Evolutionary conservation across 2,888 invertebrate species (phyloP), one percentile per base, ranked within the genome.

Genomic region (Esperia sulphurella): DNA sequence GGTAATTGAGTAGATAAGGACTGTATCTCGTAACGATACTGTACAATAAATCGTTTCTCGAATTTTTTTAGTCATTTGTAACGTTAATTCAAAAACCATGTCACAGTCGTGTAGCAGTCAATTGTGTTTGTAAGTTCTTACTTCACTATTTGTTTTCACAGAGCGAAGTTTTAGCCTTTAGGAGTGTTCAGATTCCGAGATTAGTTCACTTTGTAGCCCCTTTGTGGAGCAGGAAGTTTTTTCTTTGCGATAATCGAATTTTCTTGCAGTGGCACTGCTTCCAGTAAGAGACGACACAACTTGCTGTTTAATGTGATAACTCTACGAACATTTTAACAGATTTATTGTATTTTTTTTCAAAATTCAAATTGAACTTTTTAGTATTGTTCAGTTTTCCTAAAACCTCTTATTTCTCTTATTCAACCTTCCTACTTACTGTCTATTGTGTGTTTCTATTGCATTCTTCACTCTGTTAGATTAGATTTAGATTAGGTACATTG

Each of bases 1-100:
- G 72, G 72, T 77, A 82, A 81, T 81, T 77, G 73, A 59, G 65
- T 65, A 71, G 79, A 83, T 83, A 82, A 76, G 65, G 55, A 51
- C 49, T 52, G 64, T 69, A 75, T 71, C 69, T 71, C 60, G 54
- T 46, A 51, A 61, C 51, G 72, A 70, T 75, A 75, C 71, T 59
- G 58, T 57, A 49, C 55, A 67, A 72, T 76, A 75, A 75, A 73
- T 78, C 61, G 62, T 67, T 61, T 61, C 67, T 59, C 51, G 58
- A 59, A 58, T 59, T 61, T 68, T 67, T 68, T 67, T 61, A 58
- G 58, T 67, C 58, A 62, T 66, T 66, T 59, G 63, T 72, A 56
- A 59, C 46, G 55, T 68, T 73, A 73, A 78, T 72, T 73, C 67
- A 61, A 70, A 71, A 72, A 61, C 50, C 68, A 62, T 78, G 70